Conservation (phyloP, 2,888 invertebrate species). For the Noctua janthina region DNA sequence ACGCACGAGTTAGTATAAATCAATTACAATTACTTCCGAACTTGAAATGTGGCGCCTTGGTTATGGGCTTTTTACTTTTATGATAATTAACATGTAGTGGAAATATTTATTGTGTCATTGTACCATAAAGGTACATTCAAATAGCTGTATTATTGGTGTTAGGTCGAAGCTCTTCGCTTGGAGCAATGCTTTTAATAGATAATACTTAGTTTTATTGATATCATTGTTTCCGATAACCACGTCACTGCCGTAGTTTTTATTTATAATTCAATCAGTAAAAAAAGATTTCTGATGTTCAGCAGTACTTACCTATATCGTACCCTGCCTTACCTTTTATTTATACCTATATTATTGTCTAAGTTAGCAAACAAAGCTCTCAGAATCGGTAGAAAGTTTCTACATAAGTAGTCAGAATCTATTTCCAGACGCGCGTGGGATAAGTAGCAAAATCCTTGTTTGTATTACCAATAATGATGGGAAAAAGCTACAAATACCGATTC, state of each 20-base stretch:
- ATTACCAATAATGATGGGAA: not conserved
- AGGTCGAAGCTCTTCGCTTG: not conserved
- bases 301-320: not conserved
- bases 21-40: slow-evolving; percentile 34
- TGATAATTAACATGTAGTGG: slow-evolving; percentile 1
- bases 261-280: not conserved
- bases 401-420: not conserved
- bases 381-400: slow-evolving; percentile 5
- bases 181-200: not conserved
- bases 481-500: not conserved
- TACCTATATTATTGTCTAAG: not conserved
- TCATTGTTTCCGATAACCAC: not conserved
- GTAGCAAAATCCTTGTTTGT: not conserved
- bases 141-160: not conserved
- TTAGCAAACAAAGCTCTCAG: slow-evolving; percentile 8
- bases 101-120: not conserved
- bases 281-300: not conserved
- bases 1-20: slow-evolving; percentile 2
- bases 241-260: not conserved
- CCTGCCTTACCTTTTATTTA: not conserved
- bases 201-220: not conserved
- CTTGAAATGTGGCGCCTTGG: not conserved
- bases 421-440: not conserved
- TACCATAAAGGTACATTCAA: not conserved
- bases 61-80: not conserved